Evolutionary conservation across 2,888 invertebrate genomes (phyloP).

Genomic region (Nezara viridula): DNA sequence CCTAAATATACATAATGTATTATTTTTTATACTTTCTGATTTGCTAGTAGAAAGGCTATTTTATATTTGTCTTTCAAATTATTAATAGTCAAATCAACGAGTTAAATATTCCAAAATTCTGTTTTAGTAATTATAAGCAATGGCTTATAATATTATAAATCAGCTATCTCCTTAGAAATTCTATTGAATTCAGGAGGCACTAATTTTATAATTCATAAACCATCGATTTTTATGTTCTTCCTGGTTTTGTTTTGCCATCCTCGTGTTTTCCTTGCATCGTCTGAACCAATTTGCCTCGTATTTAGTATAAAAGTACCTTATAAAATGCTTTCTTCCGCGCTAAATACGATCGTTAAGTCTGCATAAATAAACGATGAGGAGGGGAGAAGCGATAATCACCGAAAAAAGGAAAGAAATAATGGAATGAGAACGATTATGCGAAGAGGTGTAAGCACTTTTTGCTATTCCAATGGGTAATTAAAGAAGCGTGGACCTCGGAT

Average conservation of each 20-base stretch:
- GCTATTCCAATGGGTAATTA: constrained; percentile 1
- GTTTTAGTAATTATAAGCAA: too few relatives aligned
- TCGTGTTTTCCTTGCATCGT: neutral
- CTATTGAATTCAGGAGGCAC: too few relatives aligned
- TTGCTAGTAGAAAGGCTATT: too few relatives aligned
- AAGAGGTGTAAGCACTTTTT: neutral
- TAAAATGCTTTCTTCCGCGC: neutral
- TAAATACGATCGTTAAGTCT: neutral
- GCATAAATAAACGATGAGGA: neutral
- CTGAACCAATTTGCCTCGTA: neutral
- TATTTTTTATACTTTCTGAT: too few relatives aligned
- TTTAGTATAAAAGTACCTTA: neutral
- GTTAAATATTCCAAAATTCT: too few relatives aligned
- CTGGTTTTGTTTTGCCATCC: neutral
- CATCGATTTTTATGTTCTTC: too few relatives aligned
- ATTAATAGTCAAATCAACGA: too few relatives aligned
- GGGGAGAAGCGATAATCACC: constrained; percentile 2
- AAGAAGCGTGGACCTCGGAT: neutral
- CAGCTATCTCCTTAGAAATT: too few relatives aligned
- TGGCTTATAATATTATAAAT: too few relatives aligned
- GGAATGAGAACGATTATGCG: neutral
- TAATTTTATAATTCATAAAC: too few relatives aligned
- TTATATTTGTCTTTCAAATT: too few relatives aligned
- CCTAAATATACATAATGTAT: too few relatives aligned
- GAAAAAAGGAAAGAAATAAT: neutral